These are phyloP conservation scores for Rhabdophis nuchalis DNA, from an alignment of 2,797 vertebrate genomes.

Conservation along the genomic window DNA sequence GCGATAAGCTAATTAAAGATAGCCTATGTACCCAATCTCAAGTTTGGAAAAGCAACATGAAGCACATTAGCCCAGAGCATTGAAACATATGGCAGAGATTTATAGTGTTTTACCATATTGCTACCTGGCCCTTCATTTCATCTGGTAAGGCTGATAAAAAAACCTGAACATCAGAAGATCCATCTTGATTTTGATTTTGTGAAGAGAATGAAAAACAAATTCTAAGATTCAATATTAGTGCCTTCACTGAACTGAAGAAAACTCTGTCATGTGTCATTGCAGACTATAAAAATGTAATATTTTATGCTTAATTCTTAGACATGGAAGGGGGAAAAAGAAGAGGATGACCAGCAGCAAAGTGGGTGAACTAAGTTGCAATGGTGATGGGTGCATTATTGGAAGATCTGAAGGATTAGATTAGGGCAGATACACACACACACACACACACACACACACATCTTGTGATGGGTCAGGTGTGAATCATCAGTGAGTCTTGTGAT, in stretches of 20 bases:
- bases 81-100: not conserved
- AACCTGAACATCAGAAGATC: not conserved
- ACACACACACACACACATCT: no score
- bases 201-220: not conserved
- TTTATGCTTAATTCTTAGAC: not conserved
- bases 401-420: not conserved
- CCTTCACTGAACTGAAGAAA: slow-evolving; percentile 34
- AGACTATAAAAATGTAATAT: slow-evolving; percentile 17
- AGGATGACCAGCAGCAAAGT: not conserved
- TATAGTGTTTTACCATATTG: not conserved
- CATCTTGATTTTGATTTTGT: not conserved
- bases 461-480: no score
- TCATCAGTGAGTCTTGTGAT: no score
- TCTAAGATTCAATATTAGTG: slow-evolving; percentile 43
- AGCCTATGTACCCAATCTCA: not conserved
- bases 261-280: not conserved
- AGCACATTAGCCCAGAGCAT: not conserved
- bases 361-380: not conserved
- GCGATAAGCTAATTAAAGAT: not conserved
- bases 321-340: not conserved
- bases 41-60: not conserved
- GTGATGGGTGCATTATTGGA: not conserved
- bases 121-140: not conserved
- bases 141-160: not conserved
- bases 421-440: not conserved